phyloP scores from a whole-genome alignment of 2,113 vertebrate genomes.

The Ophiodon elongatus region DNA sequence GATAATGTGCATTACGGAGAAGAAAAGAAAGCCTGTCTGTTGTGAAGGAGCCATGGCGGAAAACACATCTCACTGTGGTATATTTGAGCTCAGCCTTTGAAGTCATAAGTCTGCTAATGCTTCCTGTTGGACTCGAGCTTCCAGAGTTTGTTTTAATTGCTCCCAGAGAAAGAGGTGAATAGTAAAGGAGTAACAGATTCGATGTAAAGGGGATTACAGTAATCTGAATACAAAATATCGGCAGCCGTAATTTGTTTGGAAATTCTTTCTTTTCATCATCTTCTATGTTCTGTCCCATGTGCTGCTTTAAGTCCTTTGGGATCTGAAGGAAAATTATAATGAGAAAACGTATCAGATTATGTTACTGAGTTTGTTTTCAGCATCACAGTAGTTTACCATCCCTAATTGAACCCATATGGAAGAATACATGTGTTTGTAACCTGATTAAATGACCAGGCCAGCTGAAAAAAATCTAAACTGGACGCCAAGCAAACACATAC shows the following conservation, averaged over 20 bases:
- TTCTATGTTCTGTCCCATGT: background rate
- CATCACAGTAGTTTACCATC: background rate
- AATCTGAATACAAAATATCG: constrained; percentile 70
- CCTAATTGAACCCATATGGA: constrained; percentile 10
- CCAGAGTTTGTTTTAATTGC: constrained; percentile 78
- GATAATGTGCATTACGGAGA: constrained; percentile 13
- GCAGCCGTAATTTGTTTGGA: constrained; percentile 49
- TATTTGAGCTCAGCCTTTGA: constrained; percentile 77
- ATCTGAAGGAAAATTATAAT: background rate
- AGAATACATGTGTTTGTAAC: background rate
- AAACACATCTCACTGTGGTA: constrained; percentile 60
- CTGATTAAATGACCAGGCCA: background rate
- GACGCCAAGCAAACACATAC: background rate
- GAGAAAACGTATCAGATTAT: constrained; percentile 11
- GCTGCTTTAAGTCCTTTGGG: constrained; percentile 1
- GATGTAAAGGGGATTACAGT: constrained; percentile 63
- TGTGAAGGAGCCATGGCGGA: constrained; percentile 48
- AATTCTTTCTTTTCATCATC: constrained; percentile 1
- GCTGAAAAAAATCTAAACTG: background rate
- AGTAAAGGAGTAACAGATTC: constrained; percentile 69
- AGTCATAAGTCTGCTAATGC: constrained; percentile 70
- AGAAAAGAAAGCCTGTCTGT: constrained; percentile 50
- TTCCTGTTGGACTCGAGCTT: constrained; percentile 72
- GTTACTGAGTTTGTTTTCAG: constrained; percentile 25
- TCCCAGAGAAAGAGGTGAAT: constrained; percentile 79